Percentiles rank a stretch among this genome's conserved stretches.
phyloP scores from a whole-genome alignment of 2,888 invertebrate genomes.

The Cheilosia soror region DNA sequence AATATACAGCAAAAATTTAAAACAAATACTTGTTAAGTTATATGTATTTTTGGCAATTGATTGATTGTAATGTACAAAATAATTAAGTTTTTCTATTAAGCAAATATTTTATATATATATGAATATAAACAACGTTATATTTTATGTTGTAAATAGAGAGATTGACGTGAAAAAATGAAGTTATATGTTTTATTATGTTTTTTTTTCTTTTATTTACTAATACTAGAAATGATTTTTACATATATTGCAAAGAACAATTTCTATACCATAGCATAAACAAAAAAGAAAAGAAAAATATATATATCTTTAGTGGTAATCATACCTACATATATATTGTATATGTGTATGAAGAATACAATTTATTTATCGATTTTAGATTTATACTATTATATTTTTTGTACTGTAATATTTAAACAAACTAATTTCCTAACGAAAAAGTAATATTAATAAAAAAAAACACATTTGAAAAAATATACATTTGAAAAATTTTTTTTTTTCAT shows the following conservation, averaged over 20 bases:
- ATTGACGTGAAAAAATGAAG: conserved; percentile 16
- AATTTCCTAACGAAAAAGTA: conserved; percentile 74
- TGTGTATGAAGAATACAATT: conserved; percentile 70
- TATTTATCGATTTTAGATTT: conserved; percentile 77
- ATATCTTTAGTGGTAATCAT: conserved; percentile 66
- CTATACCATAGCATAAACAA: conserved; percentile 51
- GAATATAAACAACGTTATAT: conserved; percentile 44
- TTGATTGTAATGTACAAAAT: conserved; percentile 66
- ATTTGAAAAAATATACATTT: conserved; percentile 46
- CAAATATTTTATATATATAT: conserved; percentile 1
- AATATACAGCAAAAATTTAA: conserved; percentile 12
- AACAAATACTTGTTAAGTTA: conserved; percentile 19
- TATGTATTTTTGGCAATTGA: conserved; percentile 51
- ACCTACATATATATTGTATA: conserved; percentile 46
- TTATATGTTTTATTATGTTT: conserved; percentile 54
- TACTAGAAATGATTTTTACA: conserved; percentile 47
- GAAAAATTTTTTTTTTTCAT: background rate
- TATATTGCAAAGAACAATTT: conserved; percentile 62
- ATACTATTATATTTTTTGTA: conserved; percentile 77
- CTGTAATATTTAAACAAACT: conserved; percentile 77
- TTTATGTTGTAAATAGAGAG: conserved; percentile 70
- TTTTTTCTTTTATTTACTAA: conserved; percentile 58
- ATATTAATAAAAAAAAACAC: conserved; percentile 55
- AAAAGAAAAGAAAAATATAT: conserved; percentile 43
- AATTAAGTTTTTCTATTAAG: conserved; percentile 44